These are phyloP conservation scores for Pseudopodoces humilis DNA, from an alignment of 2,113 vertebrate genomes.

Conservation along the genomic window DNA sequence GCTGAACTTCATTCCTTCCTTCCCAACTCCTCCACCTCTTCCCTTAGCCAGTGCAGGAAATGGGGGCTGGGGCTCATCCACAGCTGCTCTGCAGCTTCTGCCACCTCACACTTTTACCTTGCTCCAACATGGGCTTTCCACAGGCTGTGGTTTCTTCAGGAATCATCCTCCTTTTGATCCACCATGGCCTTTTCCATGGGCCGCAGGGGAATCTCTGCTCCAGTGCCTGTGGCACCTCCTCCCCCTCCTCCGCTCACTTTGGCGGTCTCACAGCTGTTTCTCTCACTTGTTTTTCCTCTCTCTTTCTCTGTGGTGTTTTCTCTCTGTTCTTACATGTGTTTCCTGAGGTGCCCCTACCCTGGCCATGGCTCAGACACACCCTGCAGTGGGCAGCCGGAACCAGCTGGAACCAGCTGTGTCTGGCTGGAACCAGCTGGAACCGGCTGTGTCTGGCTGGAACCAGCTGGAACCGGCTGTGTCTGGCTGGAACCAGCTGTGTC, in stretches of 20 bases:
- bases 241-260: too few relatives aligned
- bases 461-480: too few relatives aligned
- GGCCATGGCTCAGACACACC: accelerated
- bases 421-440: accelerated
- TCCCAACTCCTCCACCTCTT: not conserved
- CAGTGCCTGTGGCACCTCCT: accelerated
- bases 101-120: not conserved
- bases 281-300: not conserved
- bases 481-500: not conserved
- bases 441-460: too few relatives aligned
- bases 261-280: not conserved
- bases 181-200: accelerated
- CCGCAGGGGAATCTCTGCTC: not conserved
- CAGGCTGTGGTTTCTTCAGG: not conserved
- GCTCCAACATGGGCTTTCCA: accelerated
- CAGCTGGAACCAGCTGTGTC: not conserved
- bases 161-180: not conserved
- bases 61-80: not conserved
- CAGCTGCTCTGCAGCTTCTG: not conserved
- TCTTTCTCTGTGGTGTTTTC: not conserved
- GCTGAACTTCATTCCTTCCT: not conserved
- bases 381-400: accelerated
- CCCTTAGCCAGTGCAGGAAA: accelerated
- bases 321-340: accelerated
- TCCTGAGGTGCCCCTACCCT: accelerated